A percentile compares a stretch with the other conserved stretches of the same genome.
Conservation (phyloP, 2,888 invertebrate species). For the Lymantria dispar region DNA sequence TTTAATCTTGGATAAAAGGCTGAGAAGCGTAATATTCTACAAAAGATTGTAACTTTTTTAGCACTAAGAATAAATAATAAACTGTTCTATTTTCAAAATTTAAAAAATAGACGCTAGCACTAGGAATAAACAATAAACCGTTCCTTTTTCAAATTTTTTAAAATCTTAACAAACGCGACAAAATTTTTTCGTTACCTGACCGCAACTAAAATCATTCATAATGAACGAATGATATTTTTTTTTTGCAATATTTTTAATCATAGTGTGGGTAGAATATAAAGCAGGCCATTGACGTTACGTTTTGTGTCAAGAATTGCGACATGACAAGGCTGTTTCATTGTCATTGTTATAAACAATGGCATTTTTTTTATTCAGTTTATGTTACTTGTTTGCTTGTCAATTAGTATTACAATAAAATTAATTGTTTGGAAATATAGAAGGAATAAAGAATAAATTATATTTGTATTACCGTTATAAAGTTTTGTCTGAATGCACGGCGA, state of each 20-base stretch:
- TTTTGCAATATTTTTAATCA: slow-evolving; percentile 9
- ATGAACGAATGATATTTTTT: slow-evolving; percentile 3
- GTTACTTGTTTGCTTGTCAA: background rate
- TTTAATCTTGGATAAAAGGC: too few species aligned
- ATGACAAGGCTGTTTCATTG: slow-evolving; percentile 10
- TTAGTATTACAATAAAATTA: too few species aligned
- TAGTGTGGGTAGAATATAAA: slow-evolving; percentile 24
- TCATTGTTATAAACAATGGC: slow-evolving; percentile 1
- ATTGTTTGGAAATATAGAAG: too few species aligned
- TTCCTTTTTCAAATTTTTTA: background rate
- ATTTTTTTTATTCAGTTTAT: background rate
- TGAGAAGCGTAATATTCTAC: too few species aligned
- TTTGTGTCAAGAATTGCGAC: slow-evolving; percentile 10
- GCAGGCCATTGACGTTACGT: slow-evolving; percentile 12
- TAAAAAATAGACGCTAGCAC: background rate
- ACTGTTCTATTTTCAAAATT: background rate
- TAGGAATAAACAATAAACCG: background rate
- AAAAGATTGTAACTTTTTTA: background rate
- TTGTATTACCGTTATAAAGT: too few species aligned
- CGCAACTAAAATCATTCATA: background rate
- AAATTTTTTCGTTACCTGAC: slow-evolving; percentile 14
- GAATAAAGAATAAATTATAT: too few species aligned
- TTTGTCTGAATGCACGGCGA: too few species aligned
- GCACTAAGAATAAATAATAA: background rate
- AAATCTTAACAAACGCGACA: slow-evolving; percentile 2